Base-by-base conservation (phyloP, 2,113 vertebrate species). In the Hucho hucho region DNA sequence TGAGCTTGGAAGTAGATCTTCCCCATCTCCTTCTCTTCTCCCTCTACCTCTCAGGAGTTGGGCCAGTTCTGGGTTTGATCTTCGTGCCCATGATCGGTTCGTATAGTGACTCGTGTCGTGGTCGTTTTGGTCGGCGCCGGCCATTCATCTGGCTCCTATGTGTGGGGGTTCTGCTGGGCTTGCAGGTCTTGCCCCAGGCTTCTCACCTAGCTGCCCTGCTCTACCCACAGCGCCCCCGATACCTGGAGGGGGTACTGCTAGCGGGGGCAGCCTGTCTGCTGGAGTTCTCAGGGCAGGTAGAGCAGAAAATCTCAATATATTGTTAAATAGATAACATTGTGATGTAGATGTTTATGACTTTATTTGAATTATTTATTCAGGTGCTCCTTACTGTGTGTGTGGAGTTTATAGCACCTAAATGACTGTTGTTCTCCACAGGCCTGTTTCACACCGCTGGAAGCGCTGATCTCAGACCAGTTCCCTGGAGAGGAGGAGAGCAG, bases 71-170 rank as follows among this genome's bases (percentile, higher is more conserved):
- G 0, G 95, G 95, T 59, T 84, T 97, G 72, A 28, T 96, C 26
- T 94, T 95, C 0, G 93, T 96, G 43, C 94, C 95, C 0, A 87
- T 96, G 3, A 91, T 96, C 0, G 94, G 95, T 46, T 95, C 94
- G 0, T 93, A 93, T 79, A 97, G 95, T 1, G 96, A 97, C 82
- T 90, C 91, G 47, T 95, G 94, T 93, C 93, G 24, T 24, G 93
- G 95, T 79, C 93, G 92, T 77, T 96, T 92, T 0, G 95, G 95
- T 25, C 94, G 95, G 0, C 89, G 96, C 1, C 85, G 95, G 3
- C 95, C 96, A 1, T 96, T 97, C 89, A 96, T 97, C 86, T 96
- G 95, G 95, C 37, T 84, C 18, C 84, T 97, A 66, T 94, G 94
- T 58, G 82, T 93, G 71, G 96, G 95, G 0, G 93, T 97, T 14